These are phyloP conservation scores for Troglohyphantes excavatus DNA, from an alignment of 2,888 invertebrate species.

Conservation along the genomic window DNA sequence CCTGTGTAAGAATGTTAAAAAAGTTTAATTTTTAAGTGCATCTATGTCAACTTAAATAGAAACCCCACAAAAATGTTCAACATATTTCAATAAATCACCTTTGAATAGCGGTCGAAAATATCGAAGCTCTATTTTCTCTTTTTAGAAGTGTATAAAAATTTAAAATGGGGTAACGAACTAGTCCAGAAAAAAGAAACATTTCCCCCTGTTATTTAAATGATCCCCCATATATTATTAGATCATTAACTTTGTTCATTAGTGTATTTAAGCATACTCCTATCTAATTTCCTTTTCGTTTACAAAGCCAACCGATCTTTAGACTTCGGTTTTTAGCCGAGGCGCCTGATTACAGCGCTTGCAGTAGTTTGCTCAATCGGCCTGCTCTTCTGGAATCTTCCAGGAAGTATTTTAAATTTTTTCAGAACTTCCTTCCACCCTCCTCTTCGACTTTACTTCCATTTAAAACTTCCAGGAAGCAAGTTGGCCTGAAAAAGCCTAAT, in stretches of 20 bases:
- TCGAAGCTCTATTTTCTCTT: too few relatives aligned
- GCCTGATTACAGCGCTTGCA: not conserved
- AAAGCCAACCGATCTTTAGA: not conserved
- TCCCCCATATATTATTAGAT: not conserved
- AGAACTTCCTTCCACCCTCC: not conserved
- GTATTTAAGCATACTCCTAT: not conserved
- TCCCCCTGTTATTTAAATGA: too few relatives aligned
- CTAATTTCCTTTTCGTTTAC: conserved; percentile 20
- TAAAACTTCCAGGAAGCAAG: conserved; percentile 12
- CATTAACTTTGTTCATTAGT: not conserved
- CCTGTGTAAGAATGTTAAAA: too few relatives aligned
- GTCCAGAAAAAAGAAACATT: not conserved
- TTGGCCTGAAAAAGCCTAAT: conserved; percentile 27
- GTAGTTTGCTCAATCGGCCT: not conserved
- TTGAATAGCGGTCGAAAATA: too few relatives aligned
- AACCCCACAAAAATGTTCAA: too few relatives aligned
- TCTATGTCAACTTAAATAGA: too few relatives aligned
- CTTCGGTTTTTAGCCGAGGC: not conserved
- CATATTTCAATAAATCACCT: too few relatives aligned
- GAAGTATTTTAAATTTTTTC: conserved; percentile 24
- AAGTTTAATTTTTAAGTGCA: too few relatives aligned
- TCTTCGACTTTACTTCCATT: not conserved
- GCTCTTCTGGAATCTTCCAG: not conserved
- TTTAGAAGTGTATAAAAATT: too few relatives aligned
- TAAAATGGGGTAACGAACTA: fast-evolving